These are phyloP conservation scores for Acrossocheilus wenchowensis DNA, from an alignment of 2,797 vertebrate species.

Conservation along the genomic window DNA sequence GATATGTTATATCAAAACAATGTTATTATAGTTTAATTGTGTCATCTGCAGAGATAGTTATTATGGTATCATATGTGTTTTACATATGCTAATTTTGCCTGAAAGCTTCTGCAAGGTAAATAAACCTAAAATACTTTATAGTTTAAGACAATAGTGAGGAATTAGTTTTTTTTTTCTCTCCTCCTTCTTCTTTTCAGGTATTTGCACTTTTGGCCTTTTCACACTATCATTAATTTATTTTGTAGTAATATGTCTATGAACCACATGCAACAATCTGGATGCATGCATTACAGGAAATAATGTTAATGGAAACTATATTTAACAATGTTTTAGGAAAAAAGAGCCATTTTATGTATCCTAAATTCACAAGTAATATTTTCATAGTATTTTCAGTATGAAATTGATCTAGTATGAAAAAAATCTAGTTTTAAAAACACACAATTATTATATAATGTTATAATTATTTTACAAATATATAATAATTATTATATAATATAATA, in stretches of 20 bases:
- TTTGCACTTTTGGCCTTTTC: neutral
- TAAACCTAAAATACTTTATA: neutral
- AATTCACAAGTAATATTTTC: neutral
- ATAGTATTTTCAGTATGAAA: neutral
- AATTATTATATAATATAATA: neutral
- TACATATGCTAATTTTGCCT: neutral
- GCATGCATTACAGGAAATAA: neutral
- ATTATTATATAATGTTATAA: too few species aligned
- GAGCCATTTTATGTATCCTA: neutral
- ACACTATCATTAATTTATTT: neutral
- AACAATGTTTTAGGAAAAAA: neutral
- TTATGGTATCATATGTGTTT: neutral
- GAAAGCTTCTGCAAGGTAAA: conserved; percentile 8
- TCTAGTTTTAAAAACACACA: too few species aligned
- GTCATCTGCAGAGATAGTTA: conserved; percentile 4
- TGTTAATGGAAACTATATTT: neutral
- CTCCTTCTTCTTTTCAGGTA: neutral
- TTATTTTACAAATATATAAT: neutral
- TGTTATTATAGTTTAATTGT: neutral
- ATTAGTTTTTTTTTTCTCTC: neutral
- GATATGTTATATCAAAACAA: neutral
- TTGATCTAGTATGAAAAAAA: too few species aligned
- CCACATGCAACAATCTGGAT: neutral
- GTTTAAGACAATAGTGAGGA: neutral
- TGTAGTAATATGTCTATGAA: neutral